Evolutionary conservation across 2,888 invertebrate genomes (phyloP), one percentile per base, ranked within the genome.

Genomic region (Zhengitettix transpicula): DNA sequence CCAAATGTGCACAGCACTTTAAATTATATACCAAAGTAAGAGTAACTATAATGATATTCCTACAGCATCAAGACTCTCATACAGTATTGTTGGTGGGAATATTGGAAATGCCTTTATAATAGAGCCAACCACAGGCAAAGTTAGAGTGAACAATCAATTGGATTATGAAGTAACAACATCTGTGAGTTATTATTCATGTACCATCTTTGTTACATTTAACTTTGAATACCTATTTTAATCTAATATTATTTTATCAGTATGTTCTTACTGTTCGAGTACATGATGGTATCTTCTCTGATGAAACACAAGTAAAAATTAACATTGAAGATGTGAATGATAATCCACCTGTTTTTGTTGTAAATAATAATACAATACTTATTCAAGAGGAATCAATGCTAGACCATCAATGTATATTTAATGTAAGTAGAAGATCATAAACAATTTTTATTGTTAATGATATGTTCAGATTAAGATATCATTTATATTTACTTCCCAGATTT

Each of bases 241-340:
- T 71, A 70, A 28, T 28, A 28, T 28, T 28, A 28, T 28, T 60
- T 62, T 66, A 65, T n/a, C 82, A 86, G 68, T 94, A 94, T 69
- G 84, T 82, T 58, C 75, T 93, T n/a, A 86, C 84, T 58, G 86
- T 93, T 1, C 79, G 84, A 63, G 92, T 91, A 0, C 87, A 85
- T 64, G 92, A 93, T 71, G 93, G 93, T 1, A 78, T 85, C 57
- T 89, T 81, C 70, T 85, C 89, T 65, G 92, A 91, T 68, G 83
- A 83, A 60, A 87, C 93, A 0, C 83, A 81, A 66, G 94, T 96
- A 0, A 81, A 84, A 57, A 91, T 96, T 56, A 83, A 85, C 66
- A 87, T 95, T 58, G 85, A 84, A 66, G 89, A 97, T 71, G 85
- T 94, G 55, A 97, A 97, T 70, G 97, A 97, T 71, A 93, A 95